Conservation (phyloP, 2,888 invertebrate genomes). For the Linnaemya vulpina region DNA sequence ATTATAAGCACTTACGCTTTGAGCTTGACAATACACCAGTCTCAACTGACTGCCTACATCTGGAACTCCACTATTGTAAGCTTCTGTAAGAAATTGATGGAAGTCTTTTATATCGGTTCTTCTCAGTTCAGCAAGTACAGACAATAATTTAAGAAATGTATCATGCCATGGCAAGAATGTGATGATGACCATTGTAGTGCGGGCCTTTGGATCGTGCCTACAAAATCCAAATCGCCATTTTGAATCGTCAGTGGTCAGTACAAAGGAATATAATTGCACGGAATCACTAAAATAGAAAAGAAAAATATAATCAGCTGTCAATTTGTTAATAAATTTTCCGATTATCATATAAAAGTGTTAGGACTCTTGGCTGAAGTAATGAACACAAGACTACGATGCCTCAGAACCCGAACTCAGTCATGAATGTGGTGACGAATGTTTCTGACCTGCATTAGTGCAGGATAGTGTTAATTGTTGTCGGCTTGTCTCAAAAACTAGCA, state of each 20-base stretch:
- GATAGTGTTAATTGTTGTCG: no score
- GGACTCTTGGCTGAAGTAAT: no score
- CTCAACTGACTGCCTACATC: slow-evolving; percentile 87
- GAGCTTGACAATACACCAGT: slow-evolving; percentile 85
- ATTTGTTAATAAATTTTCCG: no score
- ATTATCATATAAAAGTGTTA: no score
- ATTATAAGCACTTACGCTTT: slow-evolving; percentile 84
- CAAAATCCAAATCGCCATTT: slow-evolving; percentile 99
- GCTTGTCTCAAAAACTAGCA: no score
- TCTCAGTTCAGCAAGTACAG: slow-evolving; percentile 80
- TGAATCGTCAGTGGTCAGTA: slow-evolving; percentile 96
- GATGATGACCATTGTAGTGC: slow-evolving; percentile 91
- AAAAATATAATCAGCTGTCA: neutral
- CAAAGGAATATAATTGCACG: slow-evolving; percentile 98
- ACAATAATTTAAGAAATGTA: slow-evolving; percentile 87
- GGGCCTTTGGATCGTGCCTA: slow-evolving; percentile 95
- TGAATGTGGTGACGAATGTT: no score
- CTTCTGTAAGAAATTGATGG: slow-evolving; percentile 85
- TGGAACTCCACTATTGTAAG: slow-evolving; percentile 88
- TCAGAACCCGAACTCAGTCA: no score
- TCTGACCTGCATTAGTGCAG: no score
- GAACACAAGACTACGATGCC: no score
- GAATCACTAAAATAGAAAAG: slow-evolving; percentile 85
- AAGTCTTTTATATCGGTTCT: slow-evolving; percentile 79
- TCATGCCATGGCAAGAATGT: slow-evolving; percentile 99